Evolutionary conservation across 2,888 invertebrate species (phyloP).

Genomic region (Tiphia femorata): DNA sequence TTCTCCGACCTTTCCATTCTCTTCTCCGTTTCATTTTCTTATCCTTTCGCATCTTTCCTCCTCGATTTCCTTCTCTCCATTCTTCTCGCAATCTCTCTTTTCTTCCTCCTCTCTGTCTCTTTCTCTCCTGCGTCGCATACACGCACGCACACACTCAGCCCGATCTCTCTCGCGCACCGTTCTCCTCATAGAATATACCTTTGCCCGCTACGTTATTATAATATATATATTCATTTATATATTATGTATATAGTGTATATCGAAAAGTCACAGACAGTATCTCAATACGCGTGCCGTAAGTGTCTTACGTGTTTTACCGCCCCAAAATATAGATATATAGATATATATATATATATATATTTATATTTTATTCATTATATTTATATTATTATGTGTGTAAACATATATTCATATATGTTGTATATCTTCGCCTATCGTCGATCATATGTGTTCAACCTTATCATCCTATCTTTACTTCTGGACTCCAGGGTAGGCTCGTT

Average conservation of each 20-base stretch:
- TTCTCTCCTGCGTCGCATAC: neutral
- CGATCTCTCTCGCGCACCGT: neutral
- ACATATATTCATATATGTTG: too few species aligned
- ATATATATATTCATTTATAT: slow-evolving; percentile 14
- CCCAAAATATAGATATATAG: slow-evolving; percentile 38
- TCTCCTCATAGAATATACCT: too few species aligned
- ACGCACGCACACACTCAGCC: neutral
- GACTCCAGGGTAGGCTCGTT: too few species aligned
- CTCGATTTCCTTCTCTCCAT: too few species aligned
- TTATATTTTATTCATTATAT: too few species aligned
- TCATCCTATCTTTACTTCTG: too few species aligned
- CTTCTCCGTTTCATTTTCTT: neutral
- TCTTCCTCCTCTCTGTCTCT: neutral
- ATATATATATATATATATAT: neutral
- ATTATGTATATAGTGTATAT: slow-evolving; percentile 46
- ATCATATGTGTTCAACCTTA: too few species aligned
- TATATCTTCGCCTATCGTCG: too few species aligned
- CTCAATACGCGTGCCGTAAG: slow-evolving; percentile 40
- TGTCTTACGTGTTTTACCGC: slow-evolving; percentile 51
- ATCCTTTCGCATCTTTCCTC: slow-evolving; percentile 4
- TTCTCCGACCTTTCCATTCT: neutral
- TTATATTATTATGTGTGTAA: too few species aligned
- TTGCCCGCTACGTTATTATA: slow-evolving; percentile 2
- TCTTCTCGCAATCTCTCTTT: neutral
- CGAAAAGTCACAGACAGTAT: slow-evolving; percentile 59